phyloP scores from a whole-genome alignment of 2,797 vertebrate genomes.

The Acrossocheilus wenchowensis region DNA sequence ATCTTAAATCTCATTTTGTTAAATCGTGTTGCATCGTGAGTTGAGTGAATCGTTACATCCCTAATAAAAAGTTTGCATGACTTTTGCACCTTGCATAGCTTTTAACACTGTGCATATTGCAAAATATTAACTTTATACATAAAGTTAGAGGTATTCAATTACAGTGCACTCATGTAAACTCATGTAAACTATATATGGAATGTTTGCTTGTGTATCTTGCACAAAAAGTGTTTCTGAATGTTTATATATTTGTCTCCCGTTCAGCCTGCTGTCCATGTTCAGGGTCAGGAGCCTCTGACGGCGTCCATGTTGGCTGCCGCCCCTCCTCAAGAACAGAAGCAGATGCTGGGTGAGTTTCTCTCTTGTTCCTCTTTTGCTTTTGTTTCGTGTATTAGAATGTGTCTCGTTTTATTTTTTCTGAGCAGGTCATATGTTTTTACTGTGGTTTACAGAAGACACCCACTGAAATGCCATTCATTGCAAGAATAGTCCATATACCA shows the following conservation, averaged over 20 bases:
- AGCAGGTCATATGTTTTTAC: background rate
- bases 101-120: no score
- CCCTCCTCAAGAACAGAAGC: conserved; percentile 97
- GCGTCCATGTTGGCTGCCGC: conserved; percentile 97
- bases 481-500: background rate
- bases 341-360: conserved; percentile 92
- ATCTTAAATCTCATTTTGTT: no score
- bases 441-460: background rate
- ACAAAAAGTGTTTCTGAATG: background rate
- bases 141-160: background rate
- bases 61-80: no score
- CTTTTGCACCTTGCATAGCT: no score
- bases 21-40: no score
- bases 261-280: conserved; percentile 94
- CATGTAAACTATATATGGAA: no score
- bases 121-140: background rate
- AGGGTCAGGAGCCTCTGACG: conserved; percentile 97
- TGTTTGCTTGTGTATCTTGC: background rate
- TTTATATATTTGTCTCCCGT: background rate
- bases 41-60: no score
- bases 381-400: no score
- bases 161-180: background rate
- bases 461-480: background rate
- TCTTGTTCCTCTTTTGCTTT: background rate
- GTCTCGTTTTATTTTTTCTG: background rate